Evolutionary conservation across 2,888 invertebrate species (phyloP).

Genomic region (Scaptomyza caliginosa): DNA sequence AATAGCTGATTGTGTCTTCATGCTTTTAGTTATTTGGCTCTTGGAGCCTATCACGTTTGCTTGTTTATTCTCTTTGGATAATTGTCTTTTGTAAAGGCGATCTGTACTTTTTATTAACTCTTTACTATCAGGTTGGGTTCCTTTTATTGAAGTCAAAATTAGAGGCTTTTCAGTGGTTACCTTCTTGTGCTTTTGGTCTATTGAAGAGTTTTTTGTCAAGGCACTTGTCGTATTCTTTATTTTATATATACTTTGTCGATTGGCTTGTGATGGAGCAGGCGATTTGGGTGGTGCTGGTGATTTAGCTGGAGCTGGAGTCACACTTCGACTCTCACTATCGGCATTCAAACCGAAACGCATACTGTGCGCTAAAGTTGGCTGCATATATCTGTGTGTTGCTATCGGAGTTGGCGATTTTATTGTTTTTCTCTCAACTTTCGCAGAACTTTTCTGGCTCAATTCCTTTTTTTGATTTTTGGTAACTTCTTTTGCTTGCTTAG

Average conservation of each 20-base stretch:
- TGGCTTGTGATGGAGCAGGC: slow-evolving; percentile 54
- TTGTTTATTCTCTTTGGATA: slow-evolving; percentile 70
- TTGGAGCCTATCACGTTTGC: slow-evolving; percentile 73
- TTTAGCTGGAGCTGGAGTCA: slow-evolving; percentile 54
- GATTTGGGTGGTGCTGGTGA: slow-evolving; percentile 73
- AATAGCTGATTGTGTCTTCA: slow-evolving; percentile 75
- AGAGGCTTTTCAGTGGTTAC: slow-evolving; percentile 38
- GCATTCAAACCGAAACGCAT: slow-evolving; percentile 84
- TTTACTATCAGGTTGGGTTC: slow-evolving; percentile 62
- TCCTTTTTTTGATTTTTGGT: slow-evolving; percentile 37
- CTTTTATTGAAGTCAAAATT: slow-evolving; percentile 40
- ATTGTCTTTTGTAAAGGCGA: slow-evolving; percentile 64
- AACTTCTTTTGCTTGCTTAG: slow-evolving; percentile 40
- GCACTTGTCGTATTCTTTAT: slow-evolving; percentile 52
- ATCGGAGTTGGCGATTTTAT: slow-evolving; percentile 62
- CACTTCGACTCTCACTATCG: slow-evolving; percentile 60
- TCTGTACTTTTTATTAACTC: slow-evolving; percentile 67
- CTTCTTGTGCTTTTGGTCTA: slow-evolving; percentile 54
- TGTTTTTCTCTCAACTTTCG: slow-evolving; percentile 16
- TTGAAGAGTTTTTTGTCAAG: slow-evolving; percentile 57
- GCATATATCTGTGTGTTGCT: slow-evolving; percentile 86
- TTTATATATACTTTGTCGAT: slow-evolving; percentile 43
- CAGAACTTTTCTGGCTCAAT: slow-evolving; percentile 20
- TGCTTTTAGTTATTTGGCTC: slow-evolving; percentile 75
- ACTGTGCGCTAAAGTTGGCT: slow-evolving; percentile 86